Percentiles rank a stretch among this genome's conserved stretches.
These are phyloP conservation scores for Eupithecia centaureata DNA, from an alignment of 2,888 invertebrate genomes.

Conservation along the genomic window DNA sequence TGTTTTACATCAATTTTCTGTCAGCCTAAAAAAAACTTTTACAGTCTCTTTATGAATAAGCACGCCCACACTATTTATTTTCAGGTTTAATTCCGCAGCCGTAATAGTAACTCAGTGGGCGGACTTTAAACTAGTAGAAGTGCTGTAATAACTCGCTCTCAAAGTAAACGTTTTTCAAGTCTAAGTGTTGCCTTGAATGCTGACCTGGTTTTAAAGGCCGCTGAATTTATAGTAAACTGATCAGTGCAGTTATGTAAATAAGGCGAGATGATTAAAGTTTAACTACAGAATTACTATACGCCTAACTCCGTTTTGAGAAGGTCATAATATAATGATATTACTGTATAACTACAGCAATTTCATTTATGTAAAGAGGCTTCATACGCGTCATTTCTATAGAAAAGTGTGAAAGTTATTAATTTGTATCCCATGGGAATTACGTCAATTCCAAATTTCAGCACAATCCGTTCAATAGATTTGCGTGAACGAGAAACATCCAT, in stretches of 20 bases:
- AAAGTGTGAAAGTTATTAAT: no score
- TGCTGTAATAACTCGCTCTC: conserved; percentile 39
- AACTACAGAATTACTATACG: not conserved
- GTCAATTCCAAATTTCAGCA: no score
- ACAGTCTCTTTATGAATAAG: not conserved
- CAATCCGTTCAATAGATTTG: no score
- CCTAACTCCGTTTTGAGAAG: not conserved
- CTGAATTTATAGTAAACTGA: conserved; percentile 1
- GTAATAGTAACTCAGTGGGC: conserved; percentile 47
- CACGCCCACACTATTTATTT: conserved; percentile 26
- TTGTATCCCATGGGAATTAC: no score
- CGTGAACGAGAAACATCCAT: no score
- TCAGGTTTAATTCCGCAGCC: conserved; percentile 45
- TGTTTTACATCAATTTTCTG: not conserved
- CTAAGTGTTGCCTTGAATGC: not conserved
- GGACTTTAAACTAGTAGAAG: conserved; percentile 46
- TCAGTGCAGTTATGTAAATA: not conserved
- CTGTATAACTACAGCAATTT: no score
- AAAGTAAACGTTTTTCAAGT: conserved; percentile 44
- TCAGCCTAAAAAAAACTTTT: not conserved
- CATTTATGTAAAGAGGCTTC: no score
- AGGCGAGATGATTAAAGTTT: not conserved
- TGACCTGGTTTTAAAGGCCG: not conserved
- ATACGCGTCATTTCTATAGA: no score
- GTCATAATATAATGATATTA: no score